Percentiles rank a stretch among this genome's conserved stretches.
Conservation (phyloP, 2,797 vertebrate species). For the Hipposideros larvatus region DNA sequence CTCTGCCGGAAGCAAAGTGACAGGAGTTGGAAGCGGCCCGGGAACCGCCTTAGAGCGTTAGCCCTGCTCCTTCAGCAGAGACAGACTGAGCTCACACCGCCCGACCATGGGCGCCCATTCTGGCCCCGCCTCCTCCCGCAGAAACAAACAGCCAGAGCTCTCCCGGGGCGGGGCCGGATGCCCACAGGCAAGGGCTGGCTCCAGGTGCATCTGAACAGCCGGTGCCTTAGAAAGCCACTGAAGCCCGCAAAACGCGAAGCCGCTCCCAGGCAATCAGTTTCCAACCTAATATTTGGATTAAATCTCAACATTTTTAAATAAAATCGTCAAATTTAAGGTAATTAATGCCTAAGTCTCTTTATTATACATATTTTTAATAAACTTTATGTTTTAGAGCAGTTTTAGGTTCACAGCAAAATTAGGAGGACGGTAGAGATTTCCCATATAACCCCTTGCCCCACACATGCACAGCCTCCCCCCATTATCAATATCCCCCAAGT, state of each 20-base stretch:
- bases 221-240: not conserved
- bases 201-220: not conserved
- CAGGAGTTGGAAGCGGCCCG: conserved; percentile 60
- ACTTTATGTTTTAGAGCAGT: not conserved
- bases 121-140: conserved; percentile 29
- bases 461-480: not conserved
- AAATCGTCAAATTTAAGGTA: not conserved
- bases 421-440: not conserved
- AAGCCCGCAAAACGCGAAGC: not conserved
- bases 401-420: not conserved
- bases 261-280: conserved; percentile 10
- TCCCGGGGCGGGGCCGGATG: not conserved
- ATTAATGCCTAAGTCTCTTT: not conserved
- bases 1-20: conserved; percentile 85
- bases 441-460: not conserved
- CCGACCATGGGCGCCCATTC: not conserved
- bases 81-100: conserved; percentile 75
- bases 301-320: conserved; percentile 57
- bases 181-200: not conserved
- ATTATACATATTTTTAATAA: not conserved
- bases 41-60: not conserved
- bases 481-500: not conserved
- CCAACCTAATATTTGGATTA: conserved; percentile 32
- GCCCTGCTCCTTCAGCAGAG: conserved; percentile 31
- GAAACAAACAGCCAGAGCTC: conserved; percentile 18